Base-by-base conservation (phyloP, 1,140 invertebrate genomes). In the Drosophila nebulosa region DNA sequence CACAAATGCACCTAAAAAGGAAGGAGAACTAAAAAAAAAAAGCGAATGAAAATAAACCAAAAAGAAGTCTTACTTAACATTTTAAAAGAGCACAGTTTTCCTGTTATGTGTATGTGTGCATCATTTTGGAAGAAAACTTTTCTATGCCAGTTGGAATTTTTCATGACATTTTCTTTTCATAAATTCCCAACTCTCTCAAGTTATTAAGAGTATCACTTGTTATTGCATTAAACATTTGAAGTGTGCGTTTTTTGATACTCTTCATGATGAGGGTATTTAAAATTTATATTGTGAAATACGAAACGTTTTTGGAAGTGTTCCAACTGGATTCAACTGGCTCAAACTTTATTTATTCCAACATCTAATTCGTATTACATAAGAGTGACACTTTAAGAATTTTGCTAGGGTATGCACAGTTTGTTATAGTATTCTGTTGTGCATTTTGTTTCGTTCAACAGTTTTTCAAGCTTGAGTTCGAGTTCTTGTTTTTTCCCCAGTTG, bases 401-500 rank as follows among this genome's bases (percentile, higher is more conserved):
- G 7, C 3, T 3, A 46, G 39, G 39, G 18, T 10, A 21, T 46
- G 0, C 2, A 21, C 7, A 46, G 14, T 46, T 18, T 16, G 39
- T 46, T 9, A 18, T 18, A 21, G 3, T 55, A 85, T 77, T 42
- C 16, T 24, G 53, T 22, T 62, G 68, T 64, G 77, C 12, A 65
- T 7, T 51, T 61, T 22, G 1, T 26, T 3, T 10, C 3, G 2
- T 4, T 39, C 46, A 12, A n/a, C 24, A 42, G 27, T 61, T 74
- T 64, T 42, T 64, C n/a, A n/a, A n/a, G n/a, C n/a, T 65, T 53
- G 53, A 55, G 35, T 64, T 72, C 27, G 52, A 35, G 78, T 69
- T 27, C 64, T 59, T 36, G 76, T 85, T 64, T 80, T 78, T 66
- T 55, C 52, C 52, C 50, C 74, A 69, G 71, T 74, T 78, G 64